These are phyloP conservation scores for Ploceus nigricollis DNA, from an alignment of 2,113 vertebrate species.

Conservation along the genomic window DNA sequence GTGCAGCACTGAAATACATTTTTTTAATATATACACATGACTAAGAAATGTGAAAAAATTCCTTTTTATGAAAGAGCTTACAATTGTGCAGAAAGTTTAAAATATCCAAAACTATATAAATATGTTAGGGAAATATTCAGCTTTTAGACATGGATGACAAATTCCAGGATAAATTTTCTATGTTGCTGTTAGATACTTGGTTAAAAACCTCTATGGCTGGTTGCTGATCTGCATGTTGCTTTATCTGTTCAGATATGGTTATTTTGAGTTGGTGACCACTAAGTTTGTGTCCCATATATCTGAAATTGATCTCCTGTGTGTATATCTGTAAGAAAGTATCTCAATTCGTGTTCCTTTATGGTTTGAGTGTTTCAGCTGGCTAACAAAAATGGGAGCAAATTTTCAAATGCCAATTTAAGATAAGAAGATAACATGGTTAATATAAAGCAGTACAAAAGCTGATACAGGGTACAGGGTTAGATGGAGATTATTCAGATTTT, in stretches of 20 bases:
- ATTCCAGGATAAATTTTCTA: neutral
- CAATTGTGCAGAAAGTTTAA: neutral
- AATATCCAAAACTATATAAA: neutral
- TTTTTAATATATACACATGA: neutral
- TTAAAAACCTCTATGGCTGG: neutral
- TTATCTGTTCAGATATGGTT: neutral
- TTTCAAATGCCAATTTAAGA: neutral
- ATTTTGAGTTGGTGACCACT: neutral
- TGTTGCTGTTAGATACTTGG: neutral
- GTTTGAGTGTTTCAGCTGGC: neutral
- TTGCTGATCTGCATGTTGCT: neutral
- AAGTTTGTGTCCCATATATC: neutral
- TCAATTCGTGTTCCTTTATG: neutral
- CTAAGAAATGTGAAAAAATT: neutral
- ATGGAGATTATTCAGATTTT: neutral
- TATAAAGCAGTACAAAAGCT: neutral
- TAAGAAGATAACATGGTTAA: neutral
- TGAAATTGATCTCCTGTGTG: neutral
- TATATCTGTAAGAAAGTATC: neutral
- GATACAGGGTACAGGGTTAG: neutral
- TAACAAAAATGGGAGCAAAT: neutral
- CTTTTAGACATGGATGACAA: neutral
- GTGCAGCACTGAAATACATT: neutral
- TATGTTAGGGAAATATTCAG: rapidly evolving
- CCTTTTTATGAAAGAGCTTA: neutral